Percentiles rank a stretch among this genome's conserved stretches.
Evolutionary conservation across 2,797 vertebrate genomes (phyloP).

Genomic region (Syndactyla subalaris): DNA sequence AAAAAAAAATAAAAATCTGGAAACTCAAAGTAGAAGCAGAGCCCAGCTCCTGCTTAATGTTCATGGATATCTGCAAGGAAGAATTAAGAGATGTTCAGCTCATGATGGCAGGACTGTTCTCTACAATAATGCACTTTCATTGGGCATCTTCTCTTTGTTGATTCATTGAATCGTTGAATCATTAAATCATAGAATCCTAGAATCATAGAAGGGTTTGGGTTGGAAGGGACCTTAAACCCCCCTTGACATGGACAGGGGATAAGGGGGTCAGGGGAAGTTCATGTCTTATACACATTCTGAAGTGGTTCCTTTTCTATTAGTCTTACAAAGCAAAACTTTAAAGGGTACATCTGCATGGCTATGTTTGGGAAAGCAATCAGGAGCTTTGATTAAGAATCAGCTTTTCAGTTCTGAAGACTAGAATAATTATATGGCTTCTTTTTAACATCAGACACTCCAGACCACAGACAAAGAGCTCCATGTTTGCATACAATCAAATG

Average conservation of each 20-base stretch:
- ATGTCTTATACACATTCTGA: neutral
- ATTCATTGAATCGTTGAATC: neutral
- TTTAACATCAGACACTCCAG: neutral
- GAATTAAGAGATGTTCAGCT: neutral
- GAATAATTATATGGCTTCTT: neutral
- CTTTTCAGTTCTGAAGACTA: neutral
- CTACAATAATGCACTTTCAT: neutral
- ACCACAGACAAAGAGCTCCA: rapidly evolving
- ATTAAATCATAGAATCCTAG: neutral
- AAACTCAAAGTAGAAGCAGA: neutral
- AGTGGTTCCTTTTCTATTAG: neutral
- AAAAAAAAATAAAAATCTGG: neutral
- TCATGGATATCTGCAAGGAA: neutral
- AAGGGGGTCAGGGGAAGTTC: too few species aligned
- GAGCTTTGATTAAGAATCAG: neutral
- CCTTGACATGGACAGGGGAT: neutral
- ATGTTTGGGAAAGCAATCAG: neutral
- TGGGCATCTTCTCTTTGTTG: neutral
- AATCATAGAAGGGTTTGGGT: neutral
- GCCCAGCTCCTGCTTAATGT: neutral
- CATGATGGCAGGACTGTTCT: neutral
- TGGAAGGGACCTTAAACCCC: neutral
- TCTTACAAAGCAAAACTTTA: neutral
- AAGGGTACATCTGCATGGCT: neutral
- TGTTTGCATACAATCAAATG: neutral